Evolutionary conservation across 2,113 vertebrate genomes (phyloP).

Genomic region (Oncorhynchus mykiss): DNA sequence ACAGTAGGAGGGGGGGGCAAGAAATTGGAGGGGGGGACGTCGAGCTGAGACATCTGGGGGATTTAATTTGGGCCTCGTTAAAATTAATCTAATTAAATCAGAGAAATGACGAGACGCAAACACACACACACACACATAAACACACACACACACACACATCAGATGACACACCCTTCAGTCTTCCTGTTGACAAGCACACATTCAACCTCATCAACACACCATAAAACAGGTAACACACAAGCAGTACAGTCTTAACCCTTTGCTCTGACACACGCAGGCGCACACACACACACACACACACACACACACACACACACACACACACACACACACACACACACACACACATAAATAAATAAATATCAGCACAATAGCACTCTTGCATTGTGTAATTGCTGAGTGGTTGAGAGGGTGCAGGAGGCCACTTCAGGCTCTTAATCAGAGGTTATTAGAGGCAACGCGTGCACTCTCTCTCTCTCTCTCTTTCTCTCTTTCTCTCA

Average conservation of each 20-base stretch:
- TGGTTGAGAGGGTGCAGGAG: slow-evolving; percentile 58
- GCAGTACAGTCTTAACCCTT: background rate
- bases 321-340: slow-evolving; percentile 18
- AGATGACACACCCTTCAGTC: slow-evolving; percentile 44
- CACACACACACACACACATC: slow-evolving; percentile 34
- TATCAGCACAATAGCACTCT: slow-evolving; percentile 50
- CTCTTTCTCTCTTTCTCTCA: too few relatives aligned
- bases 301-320: background rate
- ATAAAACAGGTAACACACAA: background rate
- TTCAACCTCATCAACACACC: slow-evolving; percentile 10
- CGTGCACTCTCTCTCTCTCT: slow-evolving; percentile 36
- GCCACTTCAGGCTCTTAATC: slow-evolving; percentile 65
- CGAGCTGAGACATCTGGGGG: slow-evolving; percentile 76
- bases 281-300: too few relatives aligned
- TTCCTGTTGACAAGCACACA: slow-evolving; percentile 19
- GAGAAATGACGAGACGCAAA: slow-evolving; percentile 65
- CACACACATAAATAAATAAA: slow-evolving; percentile 29
- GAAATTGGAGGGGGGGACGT: slow-evolving; percentile 57
- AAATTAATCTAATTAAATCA: slow-evolving; percentile 82
- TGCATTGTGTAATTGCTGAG: slow-evolving; percentile 65
- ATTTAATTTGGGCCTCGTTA: slow-evolving; percentile 81
- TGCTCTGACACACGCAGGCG: background rate
- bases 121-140: slow-evolving; percentile 31
- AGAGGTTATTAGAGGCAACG: slow-evolving; percentile 69
- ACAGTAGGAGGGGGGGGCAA: slow-evolving; percentile 59